Evolutionary conservation across 2,797 vertebrate genomes (phyloP).

Genomic region (Calcarius lapponicus): DNA sequence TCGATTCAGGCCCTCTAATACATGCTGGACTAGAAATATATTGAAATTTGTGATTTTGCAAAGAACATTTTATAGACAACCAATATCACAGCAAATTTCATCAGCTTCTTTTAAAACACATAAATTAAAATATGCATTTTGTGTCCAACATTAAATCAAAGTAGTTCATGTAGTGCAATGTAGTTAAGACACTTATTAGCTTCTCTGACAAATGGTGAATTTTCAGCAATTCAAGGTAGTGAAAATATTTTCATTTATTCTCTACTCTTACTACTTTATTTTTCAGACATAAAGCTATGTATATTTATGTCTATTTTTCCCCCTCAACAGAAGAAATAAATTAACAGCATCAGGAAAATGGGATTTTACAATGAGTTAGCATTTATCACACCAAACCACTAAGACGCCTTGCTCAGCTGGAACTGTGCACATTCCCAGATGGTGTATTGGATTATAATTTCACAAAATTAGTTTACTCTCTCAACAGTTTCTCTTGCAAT

Average conservation of each 20-base stretch:
- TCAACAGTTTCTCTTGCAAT: constrained; percentile 37
- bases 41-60: neutral
- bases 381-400: constrained; percentile 60
- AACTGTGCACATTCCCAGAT: constrained; percentile 33
- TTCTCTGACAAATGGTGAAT: neutral
- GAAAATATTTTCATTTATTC: neutral
- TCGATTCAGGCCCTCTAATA: neutral
- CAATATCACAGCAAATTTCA: neutral
- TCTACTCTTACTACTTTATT: neutral
- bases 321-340: constrained; percentile 36
- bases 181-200: neutral
- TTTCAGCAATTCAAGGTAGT: neutral
- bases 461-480: constrained; percentile 32
- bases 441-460: constrained; percentile 61
- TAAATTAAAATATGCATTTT: neutral
- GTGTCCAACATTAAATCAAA: neutral
- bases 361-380: constrained; percentile 36
- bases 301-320: neutral
- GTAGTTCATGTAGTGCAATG: neutral
- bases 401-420: constrained; percentile 44
- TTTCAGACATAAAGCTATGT: neutral
- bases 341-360: constrained; percentile 21
- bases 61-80: neutral
- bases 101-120: neutral
- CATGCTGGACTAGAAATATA: neutral